A percentile compares a stretch with the other conserved stretches of the same genome.
Evolutionary conservation across 2,888 invertebrate genomes (phyloP).

Genomic region (Xanthia togata): DNA sequence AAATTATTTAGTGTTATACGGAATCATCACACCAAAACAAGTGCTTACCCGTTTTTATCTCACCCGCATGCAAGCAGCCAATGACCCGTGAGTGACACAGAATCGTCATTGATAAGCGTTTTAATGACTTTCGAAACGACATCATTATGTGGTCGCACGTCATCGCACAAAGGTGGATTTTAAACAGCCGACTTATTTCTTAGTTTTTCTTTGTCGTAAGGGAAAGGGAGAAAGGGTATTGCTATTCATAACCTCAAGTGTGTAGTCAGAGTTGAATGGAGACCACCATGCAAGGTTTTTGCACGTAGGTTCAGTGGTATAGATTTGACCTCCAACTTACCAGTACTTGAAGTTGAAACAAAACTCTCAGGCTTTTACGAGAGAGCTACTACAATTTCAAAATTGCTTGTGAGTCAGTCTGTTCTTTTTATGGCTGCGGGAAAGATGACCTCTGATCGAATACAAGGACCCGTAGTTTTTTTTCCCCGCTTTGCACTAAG

Average conservation of each 20-base stretch:
- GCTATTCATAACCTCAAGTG: not conserved
- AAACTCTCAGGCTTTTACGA: not conserved
- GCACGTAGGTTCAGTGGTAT: no score
- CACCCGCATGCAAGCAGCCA: conserved; percentile 69
- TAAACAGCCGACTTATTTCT: not conserved
- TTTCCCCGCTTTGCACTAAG: not conserved
- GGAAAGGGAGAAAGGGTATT: not conserved
- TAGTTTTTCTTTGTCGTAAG: no score
- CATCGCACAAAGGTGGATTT: conserved; percentile 17
- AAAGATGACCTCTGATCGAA: not conserved
- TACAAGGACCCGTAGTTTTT: not conserved
- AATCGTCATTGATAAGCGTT: conserved; percentile 61
- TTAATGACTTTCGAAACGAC: conserved; percentile 53
- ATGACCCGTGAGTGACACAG: conserved; percentile 58
- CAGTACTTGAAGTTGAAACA: not conserved
- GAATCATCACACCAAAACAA: conserved; percentile 24
- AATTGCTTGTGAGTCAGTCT: not conserved
- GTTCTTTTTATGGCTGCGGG: not conserved
- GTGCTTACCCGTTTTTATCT: conserved; percentile 60
- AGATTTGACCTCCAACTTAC: not conserved
- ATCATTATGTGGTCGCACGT: conserved; percentile 37
- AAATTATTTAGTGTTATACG: conserved; percentile 11
- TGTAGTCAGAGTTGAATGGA: not conserved
- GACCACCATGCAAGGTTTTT: not conserved
- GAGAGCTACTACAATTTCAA: not conserved